phyloP scores from a whole-genome alignment of 2,797 vertebrate genomes.

The Rhinogobio ventralis region DNA sequence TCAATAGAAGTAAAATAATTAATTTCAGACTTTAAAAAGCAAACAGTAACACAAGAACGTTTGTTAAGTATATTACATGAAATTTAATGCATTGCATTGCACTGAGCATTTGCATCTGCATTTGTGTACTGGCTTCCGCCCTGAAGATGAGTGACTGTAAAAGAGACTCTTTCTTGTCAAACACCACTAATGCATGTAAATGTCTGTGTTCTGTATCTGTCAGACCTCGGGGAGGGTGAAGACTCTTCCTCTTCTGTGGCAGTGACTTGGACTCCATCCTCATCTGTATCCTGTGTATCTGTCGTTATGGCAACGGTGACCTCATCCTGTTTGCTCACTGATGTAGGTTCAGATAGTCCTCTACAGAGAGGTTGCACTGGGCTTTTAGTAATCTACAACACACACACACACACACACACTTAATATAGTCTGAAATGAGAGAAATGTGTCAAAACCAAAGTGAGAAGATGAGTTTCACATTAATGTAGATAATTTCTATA shows the following conservation, averaged over 20 bases:
- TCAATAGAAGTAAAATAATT: too few species aligned
- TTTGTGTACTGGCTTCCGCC: not conserved
- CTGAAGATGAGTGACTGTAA: not conserved
- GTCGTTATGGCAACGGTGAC: conserved; percentile 15
- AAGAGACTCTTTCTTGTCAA: not conserved
- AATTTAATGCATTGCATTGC: too few species aligned
- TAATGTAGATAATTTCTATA: not conserved
- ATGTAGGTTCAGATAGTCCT: conserved; percentile 35
- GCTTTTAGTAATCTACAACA: conserved; percentile 44
- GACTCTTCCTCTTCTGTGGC: conserved; percentile 17
- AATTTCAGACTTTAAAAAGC: too few species aligned
- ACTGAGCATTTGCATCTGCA: not conserved
- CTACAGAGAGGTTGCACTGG: not conserved
- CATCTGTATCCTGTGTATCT: conserved; percentile 33
- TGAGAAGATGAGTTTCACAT: conserved; percentile 22
- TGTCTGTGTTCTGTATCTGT: not conserved
- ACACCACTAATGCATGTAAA: not conserved
- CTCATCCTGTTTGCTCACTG: conserved; percentile 47
- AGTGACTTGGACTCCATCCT: not conserved
- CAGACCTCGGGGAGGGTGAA: conserved; percentile 38
- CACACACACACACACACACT: conserved; percentile 10
- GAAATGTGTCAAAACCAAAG: conserved; percentile 8
- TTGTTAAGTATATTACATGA: not conserved
- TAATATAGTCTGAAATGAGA: not conserved
- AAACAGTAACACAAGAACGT: not conserved